Evolutionary conservation across 2,888 invertebrate genomes (phyloP).

Genomic region (Sclerodermus sp.): DNA sequence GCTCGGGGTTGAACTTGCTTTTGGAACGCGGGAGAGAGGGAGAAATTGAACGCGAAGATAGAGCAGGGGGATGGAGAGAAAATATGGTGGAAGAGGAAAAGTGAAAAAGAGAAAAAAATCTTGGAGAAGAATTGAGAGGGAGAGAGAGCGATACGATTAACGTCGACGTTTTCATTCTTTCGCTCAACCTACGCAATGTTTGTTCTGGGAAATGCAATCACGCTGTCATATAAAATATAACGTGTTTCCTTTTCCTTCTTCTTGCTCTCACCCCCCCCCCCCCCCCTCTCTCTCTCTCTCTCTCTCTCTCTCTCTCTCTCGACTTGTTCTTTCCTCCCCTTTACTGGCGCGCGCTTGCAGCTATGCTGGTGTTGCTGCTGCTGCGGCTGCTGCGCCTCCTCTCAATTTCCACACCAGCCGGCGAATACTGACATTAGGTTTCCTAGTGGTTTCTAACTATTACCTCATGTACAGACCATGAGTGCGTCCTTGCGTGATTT

Average conservation of each 20-base stretch:
- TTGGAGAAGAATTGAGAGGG: background rate
- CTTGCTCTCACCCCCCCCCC: background rate
- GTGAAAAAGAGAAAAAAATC: background rate
- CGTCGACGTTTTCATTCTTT: conserved; percentile 36
- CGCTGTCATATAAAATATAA: conserved; percentile 42
- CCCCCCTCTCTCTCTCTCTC: background rate
- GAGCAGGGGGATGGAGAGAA: background rate
- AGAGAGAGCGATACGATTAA: conserved; percentile 25
- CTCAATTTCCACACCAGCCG: conserved; percentile 30
- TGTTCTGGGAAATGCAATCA: conserved; percentile 47
- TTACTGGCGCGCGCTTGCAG: conserved; percentile 5
- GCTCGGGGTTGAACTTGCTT: too few species aligned
- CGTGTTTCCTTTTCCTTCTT: conserved; percentile 31
- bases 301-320: conserved; percentile 5
- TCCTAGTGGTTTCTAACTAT: conserved; percentile 26
- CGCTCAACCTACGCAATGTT: conserved; percentile 33
- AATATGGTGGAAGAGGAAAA: background rate
- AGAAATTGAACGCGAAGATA: conserved; percentile 2
- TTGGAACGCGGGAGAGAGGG: too few species aligned
- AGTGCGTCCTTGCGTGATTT: conserved; percentile 12
- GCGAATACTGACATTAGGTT: conserved; percentile 27
- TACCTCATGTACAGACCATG: conserved; percentile 21
- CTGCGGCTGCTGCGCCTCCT: conserved; percentile 6
- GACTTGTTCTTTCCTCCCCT: conserved; percentile 8
- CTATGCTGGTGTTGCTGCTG: too few species aligned